Conservation (phyloP, 2,113 vertebrate species). For the Calonectris borealis region DNA sequence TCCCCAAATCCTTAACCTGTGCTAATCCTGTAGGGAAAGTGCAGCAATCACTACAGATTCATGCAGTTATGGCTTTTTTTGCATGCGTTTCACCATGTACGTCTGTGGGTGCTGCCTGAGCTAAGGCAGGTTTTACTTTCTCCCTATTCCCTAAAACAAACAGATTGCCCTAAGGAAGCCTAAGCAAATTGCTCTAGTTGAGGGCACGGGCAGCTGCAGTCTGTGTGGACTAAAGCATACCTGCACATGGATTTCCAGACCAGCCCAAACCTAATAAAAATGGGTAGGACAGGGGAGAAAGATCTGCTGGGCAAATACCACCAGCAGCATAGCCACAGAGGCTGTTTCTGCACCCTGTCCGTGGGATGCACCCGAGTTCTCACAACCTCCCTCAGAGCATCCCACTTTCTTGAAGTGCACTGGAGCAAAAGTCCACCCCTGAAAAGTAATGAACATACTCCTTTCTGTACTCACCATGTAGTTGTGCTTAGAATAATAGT, state of each 20-base stretch:
- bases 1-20: background rate
- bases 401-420: background rate
- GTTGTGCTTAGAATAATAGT: background rate
- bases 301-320: background rate
- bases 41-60: background rate
- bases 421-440: background rate
- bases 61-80: background rate
- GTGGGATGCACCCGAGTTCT: fast-evolving
- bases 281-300: background rate
- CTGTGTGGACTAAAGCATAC: background rate
- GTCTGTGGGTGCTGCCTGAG: background rate
- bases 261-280: background rate
- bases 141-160: background rate
- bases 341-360: background rate
- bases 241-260: background rate
- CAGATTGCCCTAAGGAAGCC: background rate
- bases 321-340: background rate
- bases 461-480: background rate
- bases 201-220: background rate
- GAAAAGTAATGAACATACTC: background rate
- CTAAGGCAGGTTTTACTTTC: background rate
- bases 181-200: background rate
- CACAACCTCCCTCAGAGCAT: background rate
- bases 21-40: background rate
- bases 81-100: background rate